Evolutionary conservation across 1,140 invertebrate species (phyloP), one percentile per base, ranked within the genome.

Genomic region (Drosophila saltans): DNA sequence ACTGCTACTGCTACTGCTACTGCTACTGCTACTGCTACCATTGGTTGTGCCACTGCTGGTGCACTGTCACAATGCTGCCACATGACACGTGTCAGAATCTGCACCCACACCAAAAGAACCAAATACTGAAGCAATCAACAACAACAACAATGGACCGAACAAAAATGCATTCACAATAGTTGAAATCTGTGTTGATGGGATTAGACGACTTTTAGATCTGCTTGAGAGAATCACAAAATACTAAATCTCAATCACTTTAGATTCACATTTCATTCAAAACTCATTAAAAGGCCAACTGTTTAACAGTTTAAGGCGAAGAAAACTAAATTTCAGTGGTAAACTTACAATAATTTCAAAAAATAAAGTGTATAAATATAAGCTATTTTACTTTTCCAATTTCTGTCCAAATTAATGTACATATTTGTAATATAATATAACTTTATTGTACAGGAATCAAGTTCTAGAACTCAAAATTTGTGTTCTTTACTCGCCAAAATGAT

Each of bases 1-100:
- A 26, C 41, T n/a, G n/a, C 6, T 43, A n/a, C 60, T 33, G 40
- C 43, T 55, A 26, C 41, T n/a, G n/a, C 58, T 66, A 24, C 58
- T 21, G 1, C 56, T 52, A 30, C 40, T 41, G 39, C 6, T 43
- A n/a, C 60, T 33, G 40, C 43, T 55, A 26, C 41, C 11, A n/a
- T 9, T 72, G 43, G 64, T 41, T 2, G 28, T 30, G 28, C 28
- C 28, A 75, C 59, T 66, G 56, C 60, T 74, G 63, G 52, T 71
- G 75, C 61, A 66, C 36, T 78, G 78, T 72, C 76, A 86, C 80
- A 86, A 79, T 72, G 88, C 30, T 75, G 78, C 76, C 76, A 86
- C 83, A 86, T 83, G 83, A 86, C 83, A 86, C 69, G 76, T 88
- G 83, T 83, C 83, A 86, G 69, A 67, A 66, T 73, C 61, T 52